Percentiles rank a stretch among this genome's conserved stretches.
These are phyloP conservation scores for Spialia ferax DNA, from an alignment of 2,888 invertebrate species.

Conservation along the genomic window DNA sequence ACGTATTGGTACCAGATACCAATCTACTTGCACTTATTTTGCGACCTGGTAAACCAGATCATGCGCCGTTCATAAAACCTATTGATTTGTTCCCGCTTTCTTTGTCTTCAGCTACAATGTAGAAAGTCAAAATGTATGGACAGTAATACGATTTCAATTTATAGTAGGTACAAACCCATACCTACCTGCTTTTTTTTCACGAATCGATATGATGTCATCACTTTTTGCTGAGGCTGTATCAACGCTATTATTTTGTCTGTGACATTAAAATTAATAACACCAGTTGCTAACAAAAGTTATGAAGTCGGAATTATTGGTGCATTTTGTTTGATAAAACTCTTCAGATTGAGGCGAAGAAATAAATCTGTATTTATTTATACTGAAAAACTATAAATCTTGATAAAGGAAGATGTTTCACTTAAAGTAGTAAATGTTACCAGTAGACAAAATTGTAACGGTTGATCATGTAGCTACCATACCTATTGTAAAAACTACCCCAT, in stretches of 20 bases:
- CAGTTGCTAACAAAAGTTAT: too few species aligned
- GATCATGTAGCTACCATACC: too few species aligned
- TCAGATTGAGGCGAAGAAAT: too few species aligned
- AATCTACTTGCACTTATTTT: conserved; percentile 20
- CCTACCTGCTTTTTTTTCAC: not conserved
- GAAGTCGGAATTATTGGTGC: too few species aligned
- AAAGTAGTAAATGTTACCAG: conserved; percentile 6
- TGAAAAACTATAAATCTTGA: too few species aligned
- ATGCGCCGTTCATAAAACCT: conserved; percentile 12
- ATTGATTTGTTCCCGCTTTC: conserved; percentile 24
- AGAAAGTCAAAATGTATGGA: conserved; percentile 25
- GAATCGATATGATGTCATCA: not conserved
- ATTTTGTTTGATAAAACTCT: too few species aligned
- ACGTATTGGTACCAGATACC: conserved; percentile 12
- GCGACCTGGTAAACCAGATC: conserved; percentile 27
- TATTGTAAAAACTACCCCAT: not conserved
- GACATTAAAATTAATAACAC: too few species aligned
- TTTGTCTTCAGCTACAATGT: conserved; percentile 24
- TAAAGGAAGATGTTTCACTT: too few species aligned
- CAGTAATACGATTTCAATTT: conserved; percentile 9
- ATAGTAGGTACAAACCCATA: not conserved
- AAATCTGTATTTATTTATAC: too few species aligned
- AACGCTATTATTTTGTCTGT: too few species aligned
- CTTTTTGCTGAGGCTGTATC: not conserved
- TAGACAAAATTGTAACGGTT: not conserved